Conservation (phyloP, 2,113 vertebrate genomes). For the Ictalurus furcatus region DNA sequence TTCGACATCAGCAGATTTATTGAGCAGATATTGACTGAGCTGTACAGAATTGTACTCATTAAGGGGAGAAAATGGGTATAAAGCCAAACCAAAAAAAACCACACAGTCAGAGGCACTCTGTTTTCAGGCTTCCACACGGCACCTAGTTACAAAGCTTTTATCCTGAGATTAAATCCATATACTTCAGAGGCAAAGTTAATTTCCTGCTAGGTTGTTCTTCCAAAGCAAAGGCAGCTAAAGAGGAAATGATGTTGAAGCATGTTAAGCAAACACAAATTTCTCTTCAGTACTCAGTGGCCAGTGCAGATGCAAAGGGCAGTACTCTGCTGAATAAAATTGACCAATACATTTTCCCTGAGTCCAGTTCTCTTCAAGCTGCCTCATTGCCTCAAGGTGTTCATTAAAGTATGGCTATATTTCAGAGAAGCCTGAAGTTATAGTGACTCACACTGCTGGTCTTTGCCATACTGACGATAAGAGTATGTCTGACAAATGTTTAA, state of each 20-base stretch:
- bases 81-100: neutral
- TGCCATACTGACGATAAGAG: neutral
- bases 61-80: conserved; percentile 26
- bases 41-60: conserved; percentile 40
- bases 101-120: neutral
- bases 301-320: conserved; percentile 16
- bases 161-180: neutral
- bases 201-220: neutral
- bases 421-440: conserved; percentile 19
- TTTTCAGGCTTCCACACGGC: neutral
- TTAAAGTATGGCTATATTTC: conserved; percentile 54
- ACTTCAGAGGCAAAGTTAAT: conserved; percentile 9
- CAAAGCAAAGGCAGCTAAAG: neutral
- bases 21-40: conserved; percentile 45
- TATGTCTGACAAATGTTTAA: neutral
- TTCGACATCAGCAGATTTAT: conserved; percentile 30
- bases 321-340: conserved; percentile 27
- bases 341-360: conserved; percentile 37
- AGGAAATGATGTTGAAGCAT: neutral
- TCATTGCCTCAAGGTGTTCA: conserved; percentile 51
- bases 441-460: conserved; percentile 19
- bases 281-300: neutral
- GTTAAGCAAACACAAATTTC: conserved; percentile 17
- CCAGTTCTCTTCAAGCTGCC: conserved; percentile 56
- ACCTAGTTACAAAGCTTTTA: neutral